phyloP scores from a whole-genome alignment of 2,888 invertebrate species.

The Lasioglossum figueresi region DNA sequence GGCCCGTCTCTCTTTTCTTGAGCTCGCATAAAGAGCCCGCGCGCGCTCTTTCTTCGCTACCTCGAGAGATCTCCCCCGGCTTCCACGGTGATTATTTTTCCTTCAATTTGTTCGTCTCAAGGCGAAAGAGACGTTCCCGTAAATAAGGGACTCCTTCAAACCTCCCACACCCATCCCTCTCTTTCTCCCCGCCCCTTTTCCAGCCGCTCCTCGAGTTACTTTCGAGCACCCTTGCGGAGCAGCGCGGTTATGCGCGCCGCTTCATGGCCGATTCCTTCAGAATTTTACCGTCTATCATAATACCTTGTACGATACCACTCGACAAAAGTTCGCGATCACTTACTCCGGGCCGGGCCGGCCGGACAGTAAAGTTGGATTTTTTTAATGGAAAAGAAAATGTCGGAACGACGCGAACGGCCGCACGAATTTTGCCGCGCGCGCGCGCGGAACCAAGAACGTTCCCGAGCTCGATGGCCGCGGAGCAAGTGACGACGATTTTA shows the following conservation, averaged over 20 bases:
- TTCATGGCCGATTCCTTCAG: neutral
- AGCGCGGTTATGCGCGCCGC: neutral
- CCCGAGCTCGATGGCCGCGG: neutral
- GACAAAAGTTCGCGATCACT: neutral
- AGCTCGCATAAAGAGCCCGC: conserved; percentile 15
- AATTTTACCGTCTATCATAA: neutral
- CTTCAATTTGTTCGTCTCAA: conserved; percentile 11
- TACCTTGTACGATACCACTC: neutral
- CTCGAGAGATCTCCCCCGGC: neutral
- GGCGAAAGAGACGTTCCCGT: conserved; percentile 8
- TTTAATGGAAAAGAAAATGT: conserved; percentile 4
- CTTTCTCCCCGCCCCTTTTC: neutral
- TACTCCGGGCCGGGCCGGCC: neutral
- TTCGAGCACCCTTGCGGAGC: conserved; percentile 3
- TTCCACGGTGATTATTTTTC: conserved; percentile 23
- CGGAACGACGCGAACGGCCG: neutral
- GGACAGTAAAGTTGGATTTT: neutral
- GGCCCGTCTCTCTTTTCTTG: conserved; percentile 2
- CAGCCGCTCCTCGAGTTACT: conserved; percentile 7
- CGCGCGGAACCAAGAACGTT: neutral
- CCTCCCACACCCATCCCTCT: neutral
- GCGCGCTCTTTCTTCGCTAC: neutral
- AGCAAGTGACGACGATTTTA: neutral
- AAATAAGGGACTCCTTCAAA: conserved; percentile 9
- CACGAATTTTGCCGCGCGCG: neutral